Evolutionary conservation across 2,797 vertebrate species (phyloP), one percentile per base, ranked within the genome.

Genomic region (Esox lucius): DNA sequence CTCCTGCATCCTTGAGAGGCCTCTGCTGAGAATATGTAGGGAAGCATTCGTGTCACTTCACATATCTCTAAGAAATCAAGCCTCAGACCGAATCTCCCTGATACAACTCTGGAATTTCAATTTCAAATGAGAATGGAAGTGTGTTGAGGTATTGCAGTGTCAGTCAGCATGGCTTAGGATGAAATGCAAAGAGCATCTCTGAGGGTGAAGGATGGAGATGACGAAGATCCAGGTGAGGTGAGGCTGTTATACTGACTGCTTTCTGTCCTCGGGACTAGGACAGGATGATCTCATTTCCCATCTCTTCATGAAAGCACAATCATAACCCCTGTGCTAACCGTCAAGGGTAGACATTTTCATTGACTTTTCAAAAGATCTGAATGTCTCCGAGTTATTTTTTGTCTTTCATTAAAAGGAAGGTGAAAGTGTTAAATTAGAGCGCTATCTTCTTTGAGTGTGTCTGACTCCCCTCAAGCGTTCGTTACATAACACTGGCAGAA

Each of bases 31-130:
- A 75, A 80, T 74, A 61, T 64, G 69, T 4, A 61, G 61, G 22
- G 75, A 79, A 74, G 73, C 70, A 26, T 72, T 80, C 72, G 68
- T 83, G 73, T 26, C 75, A 76, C 76, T 82, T 79, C 80, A 78
- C 46, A 82, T 87, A 69, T 80, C 68, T 78, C 78, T 75, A 62
- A 78, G 69, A 78, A 56, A 28, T 73, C 69, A 59, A 49, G 22
- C 72, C 51, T 33, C 66, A 26, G 76, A 69, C 72, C 73, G 56
- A 70, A 51, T 75, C 62, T 65, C 66, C 75, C 64, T 65, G 68
- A 77, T 71, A 80, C 28, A 67, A 75, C 51, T 68, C 65, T 22
- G 22, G 67, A 76, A 75, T 79, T 72, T 73, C 49, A 46, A 80
- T 76, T 80, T 74, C 64, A 56, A 51, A 68, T 26, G 33, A n/a